Percentiles rank a stretch among this genome's conserved stretches.
Evolutionary conservation across 1,140 invertebrate species (phyloP).

Genomic region (Pseudobourletiella spinata): DNA sequence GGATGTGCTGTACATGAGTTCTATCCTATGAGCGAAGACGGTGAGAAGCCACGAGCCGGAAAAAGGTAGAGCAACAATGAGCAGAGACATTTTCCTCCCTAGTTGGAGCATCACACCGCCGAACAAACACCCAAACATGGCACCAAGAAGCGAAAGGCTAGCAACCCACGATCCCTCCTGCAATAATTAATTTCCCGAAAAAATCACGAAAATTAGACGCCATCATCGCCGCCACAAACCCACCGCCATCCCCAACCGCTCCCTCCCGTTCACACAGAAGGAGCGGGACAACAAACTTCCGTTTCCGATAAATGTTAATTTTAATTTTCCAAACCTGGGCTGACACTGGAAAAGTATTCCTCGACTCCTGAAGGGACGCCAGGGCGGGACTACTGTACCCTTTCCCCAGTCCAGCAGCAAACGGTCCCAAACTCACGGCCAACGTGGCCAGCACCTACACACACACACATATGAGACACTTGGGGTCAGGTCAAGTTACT

Average conservation of each 20-base stretch:
- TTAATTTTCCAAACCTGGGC: constrained; percentile 28
- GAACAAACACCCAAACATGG: constrained; percentile 52
- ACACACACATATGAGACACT: no score
- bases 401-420: constrained; percentile 62
- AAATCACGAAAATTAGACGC: not conserved
- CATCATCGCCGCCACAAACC: no score
- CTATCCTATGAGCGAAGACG: constrained; percentile 59
- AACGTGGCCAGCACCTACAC: constrained; percentile 65
- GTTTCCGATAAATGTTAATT: not conserved
- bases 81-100: constrained; percentile 57
- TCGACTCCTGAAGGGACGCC: constrained; percentile 60
- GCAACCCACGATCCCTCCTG: constrained; percentile 76
- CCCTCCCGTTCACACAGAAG: not conserved
- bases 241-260: no score
- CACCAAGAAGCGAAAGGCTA: constrained; percentile 65
- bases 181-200: constrained; percentile 1
- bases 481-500: no score
- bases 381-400: constrained; percentile 74
- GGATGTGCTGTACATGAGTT: constrained; percentile 65
- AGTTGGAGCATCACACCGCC: constrained; percentile 56
- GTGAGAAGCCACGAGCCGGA: constrained; percentile 66
- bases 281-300: not conserved
- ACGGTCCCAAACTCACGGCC: constrained; percentile 67
- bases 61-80: constrained; percentile 59
- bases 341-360: constrained; percentile 29